Conservation (phyloP, 2,888 invertebrate species). For the Julus scandinavius region DNA sequence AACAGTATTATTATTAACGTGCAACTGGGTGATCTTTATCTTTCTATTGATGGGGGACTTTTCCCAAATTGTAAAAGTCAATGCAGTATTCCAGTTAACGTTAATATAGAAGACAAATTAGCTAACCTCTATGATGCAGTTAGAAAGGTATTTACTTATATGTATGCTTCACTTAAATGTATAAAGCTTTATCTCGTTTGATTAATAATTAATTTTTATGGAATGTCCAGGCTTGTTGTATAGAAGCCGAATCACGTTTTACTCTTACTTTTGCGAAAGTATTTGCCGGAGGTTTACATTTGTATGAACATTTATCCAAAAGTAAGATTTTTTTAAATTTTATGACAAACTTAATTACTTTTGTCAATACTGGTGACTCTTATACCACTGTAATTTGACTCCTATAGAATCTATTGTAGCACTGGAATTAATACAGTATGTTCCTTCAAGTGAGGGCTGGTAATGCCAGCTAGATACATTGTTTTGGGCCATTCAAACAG, state of each 20-base stretch:
- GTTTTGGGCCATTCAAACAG: too few species aligned
- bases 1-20: background rate
- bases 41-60: background rate
- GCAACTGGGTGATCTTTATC: background rate
- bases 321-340: background rate
- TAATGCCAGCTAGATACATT: too few species aligned
- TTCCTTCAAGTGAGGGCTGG: too few species aligned
- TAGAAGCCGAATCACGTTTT: background rate
- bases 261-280: slow-evolving; percentile 2
- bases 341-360: background rate
- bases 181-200: too few species aligned
- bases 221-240: background rate
- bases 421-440: too few species aligned
- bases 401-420: too few species aligned
- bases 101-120: background rate
- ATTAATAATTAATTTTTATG: background rate
- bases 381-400: too few species aligned
- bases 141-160: background rate
- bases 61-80: background rate
- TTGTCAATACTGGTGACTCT: background rate
- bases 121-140: background rate
- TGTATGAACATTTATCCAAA: background rate
- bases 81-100: background rate
- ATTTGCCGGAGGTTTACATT: background rate
- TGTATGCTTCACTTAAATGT: background rate